Percentiles rank a stretch among this genome's conserved stretches.
These are phyloP conservation scores for Melanargia galathea DNA, from an alignment of 2,888 invertebrate genomes.

Conservation along the genomic window DNA sequence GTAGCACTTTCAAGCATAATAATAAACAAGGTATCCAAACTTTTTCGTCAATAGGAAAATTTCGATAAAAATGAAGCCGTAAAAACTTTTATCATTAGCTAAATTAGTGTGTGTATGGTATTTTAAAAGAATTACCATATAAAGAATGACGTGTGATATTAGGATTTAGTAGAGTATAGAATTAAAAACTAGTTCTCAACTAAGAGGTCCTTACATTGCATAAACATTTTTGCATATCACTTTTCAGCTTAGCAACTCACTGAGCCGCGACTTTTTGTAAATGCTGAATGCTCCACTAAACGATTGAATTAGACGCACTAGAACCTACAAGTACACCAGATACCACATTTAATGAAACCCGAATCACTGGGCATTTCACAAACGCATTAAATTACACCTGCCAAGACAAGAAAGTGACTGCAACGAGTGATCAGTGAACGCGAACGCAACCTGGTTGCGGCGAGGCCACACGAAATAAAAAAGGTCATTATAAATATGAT, in stretches of 20 bases:
- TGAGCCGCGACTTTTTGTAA: not conserved
- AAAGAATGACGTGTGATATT: not conserved
- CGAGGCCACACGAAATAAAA: slow-evolving; percentile 61
- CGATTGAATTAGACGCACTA: not conserved
- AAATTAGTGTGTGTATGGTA: not conserved
- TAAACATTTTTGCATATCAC: slow-evolving; percentile 13
- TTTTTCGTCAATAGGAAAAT: not conserved
- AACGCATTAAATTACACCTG: slow-evolving; percentile 73
- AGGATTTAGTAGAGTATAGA: not conserved
- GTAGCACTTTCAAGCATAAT: no score
- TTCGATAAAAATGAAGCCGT: not conserved
- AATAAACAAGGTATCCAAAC: not conserved
- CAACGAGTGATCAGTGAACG: slow-evolving; percentile 77
- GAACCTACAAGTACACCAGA: slow-evolving; percentile 7
- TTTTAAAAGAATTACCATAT: not conserved
- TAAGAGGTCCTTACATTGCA: slow-evolving; percentile 18
- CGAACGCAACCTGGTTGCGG: slow-evolving; percentile 73
- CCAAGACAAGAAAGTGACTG: slow-evolving; percentile 79
- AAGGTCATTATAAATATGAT: slow-evolving; percentile 59
- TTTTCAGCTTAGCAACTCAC: slow-evolving; percentile 11
- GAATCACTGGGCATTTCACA: slow-evolving; percentile 57
- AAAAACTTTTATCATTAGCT: not conserved
- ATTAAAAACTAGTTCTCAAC: not conserved
- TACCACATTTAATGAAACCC: slow-evolving; percentile 53
- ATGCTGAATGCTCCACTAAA: not conserved